These are phyloP conservation scores for Megalops cyprinoides DNA, from an alignment of 2,797 vertebrate genomes.

Conservation along the genomic window DNA sequence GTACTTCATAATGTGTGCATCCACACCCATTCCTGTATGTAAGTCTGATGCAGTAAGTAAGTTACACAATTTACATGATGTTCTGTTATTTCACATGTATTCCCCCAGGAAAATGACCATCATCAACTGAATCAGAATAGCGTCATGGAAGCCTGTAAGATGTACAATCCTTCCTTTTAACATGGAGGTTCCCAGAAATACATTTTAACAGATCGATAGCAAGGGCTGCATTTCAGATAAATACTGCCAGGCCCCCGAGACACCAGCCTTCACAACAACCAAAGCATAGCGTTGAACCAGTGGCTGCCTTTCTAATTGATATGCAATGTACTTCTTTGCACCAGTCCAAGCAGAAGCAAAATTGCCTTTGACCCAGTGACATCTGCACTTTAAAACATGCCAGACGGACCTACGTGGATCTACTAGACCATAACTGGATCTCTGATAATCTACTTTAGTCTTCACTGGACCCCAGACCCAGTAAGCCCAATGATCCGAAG, in stretches of 20 bases:
- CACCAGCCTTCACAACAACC: not conserved
- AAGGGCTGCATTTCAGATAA: slow-evolving; percentile 1
- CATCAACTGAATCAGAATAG: not conserved
- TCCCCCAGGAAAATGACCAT: too few species aligned
- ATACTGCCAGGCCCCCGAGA: not conserved
- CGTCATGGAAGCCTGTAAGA: not conserved
- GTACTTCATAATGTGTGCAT: not conserved
- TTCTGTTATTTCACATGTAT: too few species aligned
- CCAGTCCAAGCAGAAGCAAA: not conserved
- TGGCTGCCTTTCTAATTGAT: too few species aligned
- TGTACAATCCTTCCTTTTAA: not conserved
- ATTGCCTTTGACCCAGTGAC: slow-evolving; percentile 17
- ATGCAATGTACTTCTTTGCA: too few species aligned
- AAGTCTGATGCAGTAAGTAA: too few species aligned
- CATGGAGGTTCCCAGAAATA: slow-evolving; percentile 16
- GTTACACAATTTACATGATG: too few species aligned
- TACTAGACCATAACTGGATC: slow-evolving; percentile 39
- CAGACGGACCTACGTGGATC: slow-evolving; percentile 20
- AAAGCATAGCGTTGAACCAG: too few species aligned
- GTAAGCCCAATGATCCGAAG: slow-evolving; percentile 29
- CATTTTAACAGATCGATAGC: slow-evolving; percentile 32
- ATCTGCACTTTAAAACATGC: not conserved
- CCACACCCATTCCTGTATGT: too few species aligned
- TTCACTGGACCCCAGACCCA: not conserved
- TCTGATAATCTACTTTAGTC: slow-evolving; percentile 46